A percentile compares a stretch with the other conserved stretches of the same genome.
phyloP scores from a whole-genome alignment of 2,888 invertebrate genomes.

The Pheosia tremula region DNA sequence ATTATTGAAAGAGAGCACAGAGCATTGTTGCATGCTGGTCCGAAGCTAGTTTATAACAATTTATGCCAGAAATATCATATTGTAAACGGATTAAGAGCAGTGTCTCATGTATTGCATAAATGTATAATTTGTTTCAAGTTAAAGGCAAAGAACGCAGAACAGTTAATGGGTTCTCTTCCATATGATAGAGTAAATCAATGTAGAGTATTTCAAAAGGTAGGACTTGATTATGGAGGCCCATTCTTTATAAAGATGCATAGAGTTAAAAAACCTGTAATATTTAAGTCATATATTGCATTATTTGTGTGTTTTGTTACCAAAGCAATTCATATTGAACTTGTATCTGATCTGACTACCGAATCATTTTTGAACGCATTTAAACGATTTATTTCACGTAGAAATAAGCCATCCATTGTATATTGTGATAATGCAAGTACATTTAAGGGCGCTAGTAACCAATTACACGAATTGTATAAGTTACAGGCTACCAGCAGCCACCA shows the following conservation, averaged over 20 bases:
- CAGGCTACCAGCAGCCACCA: constrained; percentile 6
- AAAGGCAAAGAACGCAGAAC: not conserved
- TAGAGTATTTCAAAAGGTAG: not conserved
- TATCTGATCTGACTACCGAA: not conserved
- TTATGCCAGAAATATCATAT: not conserved
- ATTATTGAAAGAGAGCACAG: constrained; percentile 1
- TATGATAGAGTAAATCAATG: not conserved
- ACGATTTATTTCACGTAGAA: not conserved
- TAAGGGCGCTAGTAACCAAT: constrained; percentile 9
- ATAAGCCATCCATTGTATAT: not conserved
- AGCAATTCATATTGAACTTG: not conserved
- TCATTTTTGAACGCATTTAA: not conserved
- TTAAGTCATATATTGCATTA: not conserved
- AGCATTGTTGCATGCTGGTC: not conserved
- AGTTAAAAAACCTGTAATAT: not conserved
- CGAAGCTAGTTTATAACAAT: not conserved
- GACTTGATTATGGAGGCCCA: not conserved
- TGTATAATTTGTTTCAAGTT: not conserved
- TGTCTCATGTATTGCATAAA: not conserved
- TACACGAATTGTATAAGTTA: constrained; percentile 11
- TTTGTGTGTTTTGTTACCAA: not conserved
- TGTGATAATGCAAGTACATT: not conserved
- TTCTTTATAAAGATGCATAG: not conserved
- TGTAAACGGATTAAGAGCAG: not conserved
- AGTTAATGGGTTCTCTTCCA: not conserved